Percentiles rank a stretch among this genome's conserved stretches.
phyloP scores from a whole-genome alignment of 2,113 vertebrate species.

The Psettodes erumei region DNA sequence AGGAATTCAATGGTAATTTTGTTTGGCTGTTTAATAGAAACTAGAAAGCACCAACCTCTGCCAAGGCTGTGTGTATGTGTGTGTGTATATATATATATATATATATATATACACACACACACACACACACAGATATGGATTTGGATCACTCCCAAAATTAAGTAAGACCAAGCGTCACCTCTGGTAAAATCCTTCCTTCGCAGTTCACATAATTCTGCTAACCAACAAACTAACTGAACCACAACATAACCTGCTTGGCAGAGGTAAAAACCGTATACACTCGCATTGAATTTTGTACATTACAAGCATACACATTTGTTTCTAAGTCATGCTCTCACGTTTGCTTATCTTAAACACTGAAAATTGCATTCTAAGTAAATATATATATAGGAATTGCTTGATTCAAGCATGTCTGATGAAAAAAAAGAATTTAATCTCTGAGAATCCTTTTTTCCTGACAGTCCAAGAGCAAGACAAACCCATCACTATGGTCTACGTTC shows the following conservation, averaged over 20 bases:
- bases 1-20: slow-evolving; percentile 91
- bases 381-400: neutral
- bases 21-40: neutral
- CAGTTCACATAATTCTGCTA: no score
- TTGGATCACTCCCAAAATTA: no score
- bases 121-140: no score
- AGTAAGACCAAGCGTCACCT: no score
- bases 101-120: no score
- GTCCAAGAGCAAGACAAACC: slow-evolving; percentile 88
- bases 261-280: neutral
- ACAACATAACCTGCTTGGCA: no score
- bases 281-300: neutral
- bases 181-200: no score
- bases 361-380: neutral
- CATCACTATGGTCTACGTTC: slow-evolving; percentile 94
- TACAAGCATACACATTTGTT: neutral
- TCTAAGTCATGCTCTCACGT: neutral
- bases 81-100: no score
- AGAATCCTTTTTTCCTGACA: slow-evolving; percentile 72
- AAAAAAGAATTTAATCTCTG: neutral
- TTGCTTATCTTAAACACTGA: neutral
- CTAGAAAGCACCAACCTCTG: no score
- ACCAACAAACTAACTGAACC: no score
- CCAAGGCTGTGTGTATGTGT: no score
- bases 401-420: neutral